phyloP scores from a whole-genome alignment of 2,888 invertebrate species.

The Drosophila mercatorum region DNA sequence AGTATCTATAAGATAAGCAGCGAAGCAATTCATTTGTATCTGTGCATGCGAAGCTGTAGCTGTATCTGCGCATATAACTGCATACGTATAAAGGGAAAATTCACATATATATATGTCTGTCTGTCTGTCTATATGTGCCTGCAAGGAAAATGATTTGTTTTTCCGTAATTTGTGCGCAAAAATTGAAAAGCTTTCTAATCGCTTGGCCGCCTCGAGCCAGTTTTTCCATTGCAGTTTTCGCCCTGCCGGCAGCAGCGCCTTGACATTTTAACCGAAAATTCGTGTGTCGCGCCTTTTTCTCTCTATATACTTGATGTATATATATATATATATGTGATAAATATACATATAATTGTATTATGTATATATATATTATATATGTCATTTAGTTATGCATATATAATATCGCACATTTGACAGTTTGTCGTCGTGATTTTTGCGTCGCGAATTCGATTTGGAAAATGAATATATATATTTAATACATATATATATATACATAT shows the following conservation, averaged over 20 bases:
- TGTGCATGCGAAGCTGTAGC: constrained; percentile 21
- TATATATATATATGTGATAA: constrained; percentile 4
- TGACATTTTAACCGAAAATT: constrained; percentile 64
- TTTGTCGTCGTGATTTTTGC: constrained; percentile 67
- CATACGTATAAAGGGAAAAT: constrained; percentile 16
- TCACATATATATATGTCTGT: not conserved
- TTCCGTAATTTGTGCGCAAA: constrained; percentile 69
- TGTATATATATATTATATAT: not conserved
- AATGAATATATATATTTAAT: constrained; percentile 41
- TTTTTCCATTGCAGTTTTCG: constrained; percentile 68
- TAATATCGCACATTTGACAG: constrained; percentile 63
- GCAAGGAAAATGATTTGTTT: constrained; percentile 65
- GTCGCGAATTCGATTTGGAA: constrained; percentile 72
- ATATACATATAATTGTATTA: not conserved
- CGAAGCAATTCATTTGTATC: constrained; percentile 44
- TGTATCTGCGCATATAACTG: constrained; percentile 39
- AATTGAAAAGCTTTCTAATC: constrained; percentile 76
- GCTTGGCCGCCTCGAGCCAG: constrained; percentile 56
- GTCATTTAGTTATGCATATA: constrained; percentile 15
- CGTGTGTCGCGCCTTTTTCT: constrained; percentile 51
- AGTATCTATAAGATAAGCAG: constrained; percentile 31
- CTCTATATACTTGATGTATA: constrained; percentile 10
- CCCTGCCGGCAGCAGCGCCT: constrained; percentile 68
- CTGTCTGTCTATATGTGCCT: constrained; percentile 13
- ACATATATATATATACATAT: not conserved